A percentile compares a stretch with the other conserved stretches of the same genome.
These are phyloP conservation scores for Eudyptes chrysolophus DNA, from an alignment of 2,113 vertebrate species.

Conservation along the genomic window DNA sequence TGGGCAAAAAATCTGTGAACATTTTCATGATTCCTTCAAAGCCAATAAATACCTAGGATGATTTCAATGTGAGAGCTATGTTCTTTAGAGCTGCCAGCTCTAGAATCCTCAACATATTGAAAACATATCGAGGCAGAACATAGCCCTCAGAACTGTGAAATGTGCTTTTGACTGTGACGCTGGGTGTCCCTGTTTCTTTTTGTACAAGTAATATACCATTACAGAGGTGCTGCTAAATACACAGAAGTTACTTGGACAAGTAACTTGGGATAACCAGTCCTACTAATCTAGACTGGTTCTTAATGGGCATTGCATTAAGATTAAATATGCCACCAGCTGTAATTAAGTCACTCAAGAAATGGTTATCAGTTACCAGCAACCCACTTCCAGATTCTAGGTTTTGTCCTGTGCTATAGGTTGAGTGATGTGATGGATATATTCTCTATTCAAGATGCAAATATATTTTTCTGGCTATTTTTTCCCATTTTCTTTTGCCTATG, in stretches of 20 bases:
- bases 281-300: background rate
- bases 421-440: too few species aligned
- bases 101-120: background rate
- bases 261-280: background rate
- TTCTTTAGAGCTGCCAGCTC: background rate
- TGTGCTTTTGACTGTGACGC: background rate
- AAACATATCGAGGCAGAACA: background rate
- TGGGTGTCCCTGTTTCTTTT: background rate
- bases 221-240: background rate
- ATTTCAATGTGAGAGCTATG: background rate
- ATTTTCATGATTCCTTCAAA: background rate
- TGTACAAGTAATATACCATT: background rate
- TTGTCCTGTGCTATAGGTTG: background rate
- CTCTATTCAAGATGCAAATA: background rate
- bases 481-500: background rate
- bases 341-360: background rate
- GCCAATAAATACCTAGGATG: background rate
- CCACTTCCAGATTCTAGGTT: background rate
- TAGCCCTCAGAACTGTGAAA: background rate
- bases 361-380: background rate
- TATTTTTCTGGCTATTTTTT: background rate
- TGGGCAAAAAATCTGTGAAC: background rate
- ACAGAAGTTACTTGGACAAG: background rate
- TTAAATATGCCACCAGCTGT: background rate
- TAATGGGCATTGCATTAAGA: background rate